phyloP scores from a whole-genome alignment of 2,113 vertebrate species.

The Xenotilapia leptura region DNA sequence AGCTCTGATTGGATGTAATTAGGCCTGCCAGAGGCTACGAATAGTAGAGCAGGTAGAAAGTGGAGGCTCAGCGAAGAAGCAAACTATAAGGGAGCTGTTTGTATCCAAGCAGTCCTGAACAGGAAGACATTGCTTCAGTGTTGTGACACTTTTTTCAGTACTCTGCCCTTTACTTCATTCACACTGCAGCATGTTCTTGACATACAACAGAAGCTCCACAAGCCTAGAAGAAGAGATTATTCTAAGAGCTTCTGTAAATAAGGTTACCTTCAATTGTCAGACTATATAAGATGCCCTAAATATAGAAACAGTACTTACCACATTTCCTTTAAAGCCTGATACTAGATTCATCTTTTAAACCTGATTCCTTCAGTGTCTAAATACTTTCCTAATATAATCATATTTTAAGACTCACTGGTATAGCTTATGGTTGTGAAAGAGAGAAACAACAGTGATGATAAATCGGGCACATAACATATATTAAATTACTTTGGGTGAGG shows the following conservation, averaged over 20 bases:
- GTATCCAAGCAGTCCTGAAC: not conserved
- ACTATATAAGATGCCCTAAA: not conserved
- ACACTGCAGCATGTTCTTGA: not conserved
- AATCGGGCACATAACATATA: not conserved
- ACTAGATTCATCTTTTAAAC: not conserved
- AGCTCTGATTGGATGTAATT: conserved; percentile 20
- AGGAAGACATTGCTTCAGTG: not conserved
- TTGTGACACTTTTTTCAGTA: not conserved
- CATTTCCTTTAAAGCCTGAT: not conserved
- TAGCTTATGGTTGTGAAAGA: not conserved
- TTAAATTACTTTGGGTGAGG: not conserved
- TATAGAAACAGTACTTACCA: not conserved
- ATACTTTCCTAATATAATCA: not conserved
- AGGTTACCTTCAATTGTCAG: not conserved
- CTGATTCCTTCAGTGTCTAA: not conserved
- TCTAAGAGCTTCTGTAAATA: not conserved
- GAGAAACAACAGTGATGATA: not conserved
- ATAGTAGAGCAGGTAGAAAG: not conserved
- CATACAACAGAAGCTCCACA: not conserved
- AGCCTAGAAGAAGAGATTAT: not conserved
- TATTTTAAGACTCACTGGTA: too few species aligned
- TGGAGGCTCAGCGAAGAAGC: not conserved
- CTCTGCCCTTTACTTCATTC: not conserved
- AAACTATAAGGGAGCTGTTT: not conserved
- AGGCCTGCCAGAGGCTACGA: not conserved